A percentile compares a stretch with the other conserved stretches of the same genome.
These are phyloP conservation scores for Zelostemma sp. DNA, from an alignment of 1,140 invertebrate genomes.

Conservation along the genomic window DNA sequence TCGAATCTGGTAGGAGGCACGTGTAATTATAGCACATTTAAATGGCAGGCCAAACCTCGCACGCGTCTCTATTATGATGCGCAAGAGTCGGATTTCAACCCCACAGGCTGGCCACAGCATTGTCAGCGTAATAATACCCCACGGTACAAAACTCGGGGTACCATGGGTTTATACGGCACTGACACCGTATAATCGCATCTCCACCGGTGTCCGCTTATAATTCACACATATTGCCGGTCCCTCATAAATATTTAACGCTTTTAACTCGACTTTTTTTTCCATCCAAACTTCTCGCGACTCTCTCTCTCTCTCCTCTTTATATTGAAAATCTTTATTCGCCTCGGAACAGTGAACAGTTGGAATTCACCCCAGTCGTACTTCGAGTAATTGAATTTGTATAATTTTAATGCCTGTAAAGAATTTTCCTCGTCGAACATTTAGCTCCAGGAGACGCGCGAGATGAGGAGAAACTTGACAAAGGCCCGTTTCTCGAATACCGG, in stretches of 20 bases:
- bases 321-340: neutral
- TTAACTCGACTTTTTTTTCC: neutral
- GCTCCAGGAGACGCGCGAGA: constrained; percentile 27
- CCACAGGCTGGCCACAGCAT: constrained; percentile 57
- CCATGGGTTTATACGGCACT: constrained; percentile 50
- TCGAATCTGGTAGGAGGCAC: constrained; percentile 35
- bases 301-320: neutral
- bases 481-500: constrained; percentile 41
- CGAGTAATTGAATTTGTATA: neutral
- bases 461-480: constrained; percentile 36
- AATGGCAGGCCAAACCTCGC: constrained; percentile 55
- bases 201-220: constrained; percentile 39
- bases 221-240: constrained; percentile 36
- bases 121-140: constrained; percentile 60
- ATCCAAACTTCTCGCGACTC: no score
- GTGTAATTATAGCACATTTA: constrained; percentile 59
- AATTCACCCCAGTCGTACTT: neutral
- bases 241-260: constrained; percentile 3
- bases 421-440: constrained; percentile 21
- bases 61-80: constrained; percentile 59
- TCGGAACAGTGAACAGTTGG: no score
- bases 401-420: constrained; percentile 25
- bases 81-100: constrained; percentile 62
- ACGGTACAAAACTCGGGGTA: constrained; percentile 49
- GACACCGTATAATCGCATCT: constrained; percentile 59